phyloP scores from a whole-genome alignment of 2,888 invertebrate genomes.

The Lumbricus terrestris region DNA sequence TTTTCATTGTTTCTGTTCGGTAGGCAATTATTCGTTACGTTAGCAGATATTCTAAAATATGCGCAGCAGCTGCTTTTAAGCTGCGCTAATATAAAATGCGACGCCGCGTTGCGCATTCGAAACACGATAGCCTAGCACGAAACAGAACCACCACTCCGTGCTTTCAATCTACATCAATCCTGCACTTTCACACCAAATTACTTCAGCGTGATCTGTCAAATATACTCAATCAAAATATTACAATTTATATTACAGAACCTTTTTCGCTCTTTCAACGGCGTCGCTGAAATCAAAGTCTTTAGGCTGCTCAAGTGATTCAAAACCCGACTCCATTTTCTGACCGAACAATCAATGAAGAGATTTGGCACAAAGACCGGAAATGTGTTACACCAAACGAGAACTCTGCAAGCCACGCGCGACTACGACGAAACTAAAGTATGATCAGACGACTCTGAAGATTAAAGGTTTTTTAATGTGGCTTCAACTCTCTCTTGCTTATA shows the following conservation, averaged over 20 bases:
- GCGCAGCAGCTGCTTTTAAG: not conserved
- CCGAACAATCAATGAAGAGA: not conserved
- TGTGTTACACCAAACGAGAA: not conserved
- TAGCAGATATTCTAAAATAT: not conserved
- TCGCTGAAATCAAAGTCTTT: constrained; percentile 3
- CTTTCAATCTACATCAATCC: not conserved
- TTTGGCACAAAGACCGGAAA: not conserved
- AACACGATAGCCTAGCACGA: not conserved
- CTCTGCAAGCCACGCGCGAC: not conserved
- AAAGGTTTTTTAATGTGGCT: not conserved
- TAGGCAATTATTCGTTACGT: not conserved
- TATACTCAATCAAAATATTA: not conserved
- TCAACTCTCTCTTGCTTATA: too few species aligned
- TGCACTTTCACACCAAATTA: not conserved
- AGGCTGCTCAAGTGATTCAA: not conserved
- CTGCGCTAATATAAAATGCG: not conserved
- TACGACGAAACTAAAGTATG: not conserved
- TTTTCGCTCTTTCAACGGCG: not conserved
- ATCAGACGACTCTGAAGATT: not conserved
- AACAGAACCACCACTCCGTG: not conserved
- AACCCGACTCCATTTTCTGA: not conserved
- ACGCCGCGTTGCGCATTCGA: not conserved
- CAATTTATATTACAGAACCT: not conserved
- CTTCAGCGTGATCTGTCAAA: not conserved
- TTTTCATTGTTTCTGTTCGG: not conserved